Conservation (phyloP, 1,140 invertebrate species). For the Macrotrachela quadricornifera region DNA sequence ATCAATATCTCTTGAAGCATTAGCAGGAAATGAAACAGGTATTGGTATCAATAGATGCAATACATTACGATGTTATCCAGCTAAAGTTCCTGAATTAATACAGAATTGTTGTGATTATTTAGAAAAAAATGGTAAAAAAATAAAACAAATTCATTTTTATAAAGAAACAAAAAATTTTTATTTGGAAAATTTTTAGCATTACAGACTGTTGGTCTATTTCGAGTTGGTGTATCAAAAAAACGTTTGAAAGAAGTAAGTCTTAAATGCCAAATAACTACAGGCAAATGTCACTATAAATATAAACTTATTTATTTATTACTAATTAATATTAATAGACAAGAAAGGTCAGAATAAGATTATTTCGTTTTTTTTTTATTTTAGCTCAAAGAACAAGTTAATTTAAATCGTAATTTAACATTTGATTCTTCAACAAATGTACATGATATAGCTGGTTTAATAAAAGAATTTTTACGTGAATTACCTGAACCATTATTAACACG, state of each 20-base stretch:
- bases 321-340: no score
- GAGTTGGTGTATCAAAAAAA: slow-evolving; percentile 7
- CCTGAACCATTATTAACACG: slow-evolving; percentile 78
- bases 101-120: no score
- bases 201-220: slow-evolving; percentile 1
- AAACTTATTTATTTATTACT: no score
- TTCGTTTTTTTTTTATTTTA: not conserved
- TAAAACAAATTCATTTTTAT: no score
- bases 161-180: no score
- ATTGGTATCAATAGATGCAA: no score
- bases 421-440: not conserved
- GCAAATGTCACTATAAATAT: not conserved
- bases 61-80: no score
- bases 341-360: no score
- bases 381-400: slow-evolving; percentile 5
- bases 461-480: slow-evolving; percentile 75
- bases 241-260: not conserved
- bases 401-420: not conserved
- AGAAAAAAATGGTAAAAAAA: no score
- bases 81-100: no score
- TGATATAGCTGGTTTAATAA: slow-evolving; percentile 43
- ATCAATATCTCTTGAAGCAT: no score
- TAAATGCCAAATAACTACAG: not conserved
- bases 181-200: not conserved
- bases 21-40: no score